Conservation (phyloP, 1,140 invertebrate genomes). For the Drosophila subpulchrella region DNA sequence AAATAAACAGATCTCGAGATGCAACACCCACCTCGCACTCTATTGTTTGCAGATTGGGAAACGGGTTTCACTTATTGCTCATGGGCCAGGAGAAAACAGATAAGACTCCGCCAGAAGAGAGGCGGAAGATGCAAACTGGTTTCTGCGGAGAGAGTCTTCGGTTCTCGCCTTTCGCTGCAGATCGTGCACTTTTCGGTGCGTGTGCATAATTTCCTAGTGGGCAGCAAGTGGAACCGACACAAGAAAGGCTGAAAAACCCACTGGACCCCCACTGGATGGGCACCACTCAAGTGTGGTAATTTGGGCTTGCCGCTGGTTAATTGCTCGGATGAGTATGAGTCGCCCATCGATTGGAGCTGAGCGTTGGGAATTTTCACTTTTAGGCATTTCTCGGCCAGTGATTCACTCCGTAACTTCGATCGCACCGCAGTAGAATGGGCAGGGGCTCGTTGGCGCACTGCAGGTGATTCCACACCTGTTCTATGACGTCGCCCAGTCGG, state of each 20-base stretch:
- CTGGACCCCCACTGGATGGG: slow-evolving; percentile 7
- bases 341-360: slow-evolving; percentile 7
- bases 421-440: background rate
- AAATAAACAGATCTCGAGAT: slow-evolving; percentile 20
- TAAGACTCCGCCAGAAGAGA: slow-evolving; percentile 23
- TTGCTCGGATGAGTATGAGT: slow-evolving; percentile 13
- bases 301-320: slow-evolving; percentile 25
- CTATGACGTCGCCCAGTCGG: slow-evolving; percentile 36
- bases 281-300: slow-evolving; percentile 38
- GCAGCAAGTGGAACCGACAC: slow-evolving; percentile 52
- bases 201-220: slow-evolving; percentile 70
- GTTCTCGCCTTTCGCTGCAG: slow-evolving; percentile 43
- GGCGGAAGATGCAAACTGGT: slow-evolving; percentile 52
- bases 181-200: slow-evolving; percentile 57
- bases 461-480: slow-evolving; percentile 32
- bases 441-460: background rate
- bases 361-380: slow-evolving; percentile 41
- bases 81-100: slow-evolving; percentile 61
- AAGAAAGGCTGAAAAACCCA: slow-evolving; percentile 28
- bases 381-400: slow-evolving; percentile 21
- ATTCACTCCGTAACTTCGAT: slow-evolving; percentile 10
- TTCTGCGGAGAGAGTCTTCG: slow-evolving; percentile 34
- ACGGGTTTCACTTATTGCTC: slow-evolving; percentile 69
- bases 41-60: slow-evolving; percentile 31
- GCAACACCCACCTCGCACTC: slow-evolving; percentile 16